Evolutionary conservation across 1,140 invertebrate genomes (phyloP), one percentile per base, ranked within the genome.

Genomic region (Drosophila simulans): DNA sequence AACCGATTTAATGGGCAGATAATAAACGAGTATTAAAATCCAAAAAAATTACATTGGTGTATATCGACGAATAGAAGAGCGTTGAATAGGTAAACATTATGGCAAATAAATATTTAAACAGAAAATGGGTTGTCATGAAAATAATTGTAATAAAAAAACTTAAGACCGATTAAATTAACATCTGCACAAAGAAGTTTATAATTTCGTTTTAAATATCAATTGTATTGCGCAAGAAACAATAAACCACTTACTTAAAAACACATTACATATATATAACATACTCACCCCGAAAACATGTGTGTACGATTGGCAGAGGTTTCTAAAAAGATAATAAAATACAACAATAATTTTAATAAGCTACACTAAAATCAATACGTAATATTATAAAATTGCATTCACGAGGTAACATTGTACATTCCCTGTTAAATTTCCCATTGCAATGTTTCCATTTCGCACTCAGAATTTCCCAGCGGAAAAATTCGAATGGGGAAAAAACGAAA

Each of bases 401-500:
- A 31, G 1, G 0, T 8, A 31, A 31, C 5, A 31, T 31, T 31
- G 8, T 8, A 31, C 2, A 31, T 31, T 31, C 31, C 8, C 31
- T 8, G 31, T 31, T 3, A 31, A 10, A 8, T 31, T 3, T 31
- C 31, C 7, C 31, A 31, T 8, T 31, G 27, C 27, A 31, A 8
- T 7, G 0, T 25, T 48, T 3, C 13, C 22, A 25, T 27, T 59
- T 57, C 22, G 0, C 15, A 7, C 4, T 27, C 25, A 59, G 54
- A 58, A 62, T 31, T 58, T 27, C 15, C 31, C 13, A 39, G 5
- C 34, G 12, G 17, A 17, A 8, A n/a, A 31, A 37, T 31, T 40
- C 34, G 17, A 20, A 35, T 55, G 58, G 20, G 17, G 12, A 4
- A 45, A 65, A 64, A 49, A 40, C 35, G 39, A 40, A 68, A 66